These are phyloP conservation scores for Manis pentadactyla DNA, from an alignment of 2,797 vertebrate genomes.

Conservation along the genomic window DNA sequence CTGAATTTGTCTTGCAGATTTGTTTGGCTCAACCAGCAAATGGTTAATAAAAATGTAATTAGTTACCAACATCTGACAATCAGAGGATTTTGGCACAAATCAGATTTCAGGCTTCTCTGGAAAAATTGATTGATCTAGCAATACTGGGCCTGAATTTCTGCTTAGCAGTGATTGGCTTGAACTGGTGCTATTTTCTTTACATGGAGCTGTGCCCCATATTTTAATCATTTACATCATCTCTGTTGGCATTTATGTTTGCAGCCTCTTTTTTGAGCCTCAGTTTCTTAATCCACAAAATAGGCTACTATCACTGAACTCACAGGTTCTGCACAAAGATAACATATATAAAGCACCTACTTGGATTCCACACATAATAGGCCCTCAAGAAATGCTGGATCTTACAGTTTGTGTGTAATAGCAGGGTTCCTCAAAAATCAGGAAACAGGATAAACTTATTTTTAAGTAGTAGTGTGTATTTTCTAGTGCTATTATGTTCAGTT, in stretches of 20 bases:
- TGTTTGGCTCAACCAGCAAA: slow-evolving; percentile 52
- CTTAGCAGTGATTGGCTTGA: slow-evolving; percentile 41
- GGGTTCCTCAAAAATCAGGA: not conserved
- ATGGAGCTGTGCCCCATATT: not conserved
- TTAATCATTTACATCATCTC: not conserved
- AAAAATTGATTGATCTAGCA: slow-evolving; percentile 61
- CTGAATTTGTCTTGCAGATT: slow-evolving; percentile 50
- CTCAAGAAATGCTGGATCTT: not conserved
- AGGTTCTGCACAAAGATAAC: not conserved
- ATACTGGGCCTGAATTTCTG: not conserved
- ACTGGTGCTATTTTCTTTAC: not conserved
- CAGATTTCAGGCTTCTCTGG: slow-evolving; percentile 59
- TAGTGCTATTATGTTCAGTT: not conserved
- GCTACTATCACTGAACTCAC: not conserved
- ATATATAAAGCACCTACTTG: not conserved
- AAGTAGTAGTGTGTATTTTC: slow-evolving; percentile 19
- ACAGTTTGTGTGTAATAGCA: not conserved
- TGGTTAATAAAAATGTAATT: slow-evolving; percentile 64
- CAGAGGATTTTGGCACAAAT: slow-evolving; percentile 40
- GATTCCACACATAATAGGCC: not conserved
- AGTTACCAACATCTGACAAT: slow-evolving; percentile 57
- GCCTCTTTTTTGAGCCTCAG: not conserved
- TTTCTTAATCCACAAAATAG: slow-evolving; percentile 12
- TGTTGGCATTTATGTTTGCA: slow-evolving; percentile 22
- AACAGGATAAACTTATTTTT: not conserved